Evolutionary conservation across 2,797 vertebrate species (phyloP).

Genomic region (Halcyon leucocephala): DNA sequence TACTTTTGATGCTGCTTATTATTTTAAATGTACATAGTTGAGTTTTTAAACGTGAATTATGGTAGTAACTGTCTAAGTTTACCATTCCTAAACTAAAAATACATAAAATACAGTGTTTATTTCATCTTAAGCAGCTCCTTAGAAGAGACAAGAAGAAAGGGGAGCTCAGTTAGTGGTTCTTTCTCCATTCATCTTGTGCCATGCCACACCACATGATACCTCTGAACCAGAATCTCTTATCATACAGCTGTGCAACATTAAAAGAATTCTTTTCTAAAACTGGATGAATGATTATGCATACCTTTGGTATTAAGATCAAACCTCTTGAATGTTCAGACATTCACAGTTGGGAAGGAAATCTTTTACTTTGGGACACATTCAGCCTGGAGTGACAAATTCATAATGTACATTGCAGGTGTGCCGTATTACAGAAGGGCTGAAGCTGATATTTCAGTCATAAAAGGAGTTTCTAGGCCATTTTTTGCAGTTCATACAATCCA

Average conservation of each 20-base stretch:
- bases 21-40: not conserved
- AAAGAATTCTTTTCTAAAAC: constrained; percentile 20
- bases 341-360: not conserved
- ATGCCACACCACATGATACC: not conserved
- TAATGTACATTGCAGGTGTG: not conserved
- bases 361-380: not conserved
- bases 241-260: constrained; percentile 6
- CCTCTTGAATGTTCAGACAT: not conserved
- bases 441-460: not conserved
- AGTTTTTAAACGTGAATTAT: not conserved
- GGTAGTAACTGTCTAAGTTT: not conserved
- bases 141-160: not conserved
- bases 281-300: constrained; percentile 6
- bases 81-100: not conserved
- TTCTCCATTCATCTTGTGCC: not conserved
- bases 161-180: not conserved
- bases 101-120: not conserved
- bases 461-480: not conserved
- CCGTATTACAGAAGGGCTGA: not conserved
- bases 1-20: not conserved
- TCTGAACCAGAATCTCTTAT: not conserved
- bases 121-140: not conserved
- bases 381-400: constrained; percentile 14
- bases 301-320: constrained; percentile 23
- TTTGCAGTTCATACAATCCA: not conserved